phyloP scores from a whole-genome alignment of 2,888 invertebrate species.

The Didymodactylos carnosus region DNA sequence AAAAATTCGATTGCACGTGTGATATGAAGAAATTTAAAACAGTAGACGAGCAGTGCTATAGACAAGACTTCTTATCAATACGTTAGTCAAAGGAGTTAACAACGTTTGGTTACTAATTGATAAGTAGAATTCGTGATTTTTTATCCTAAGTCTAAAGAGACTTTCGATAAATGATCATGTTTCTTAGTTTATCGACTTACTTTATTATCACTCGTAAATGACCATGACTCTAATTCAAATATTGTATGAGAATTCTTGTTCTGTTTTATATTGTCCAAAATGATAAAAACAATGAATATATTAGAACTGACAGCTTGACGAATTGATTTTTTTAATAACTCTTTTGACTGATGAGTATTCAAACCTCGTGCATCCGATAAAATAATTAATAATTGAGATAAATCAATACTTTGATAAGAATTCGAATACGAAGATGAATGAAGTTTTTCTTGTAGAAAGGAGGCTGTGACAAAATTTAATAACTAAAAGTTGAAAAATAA shows the following conservation, averaged over 20 bases:
- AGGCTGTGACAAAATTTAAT: background rate
- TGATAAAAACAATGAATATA: conserved; percentile 79
- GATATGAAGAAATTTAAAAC: background rate
- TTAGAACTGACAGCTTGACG: conserved; percentile 56
- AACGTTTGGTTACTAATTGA: conserved; percentile 2
- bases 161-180: too few relatives aligned
- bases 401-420: background rate
- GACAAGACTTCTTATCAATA: background rate
- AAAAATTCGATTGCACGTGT: background rate
- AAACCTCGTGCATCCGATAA: conserved; percentile 76
- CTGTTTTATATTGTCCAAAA: conserved; percentile 54
- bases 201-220: conserved; percentile 45
- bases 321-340: conserved; percentile 54
- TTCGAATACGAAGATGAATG: background rate
- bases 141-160: too few relatives aligned
- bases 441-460: background rate
- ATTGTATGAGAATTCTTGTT: conserved; percentile 45
- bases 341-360: conserved; percentile 54
- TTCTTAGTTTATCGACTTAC: conserved; percentile 19
- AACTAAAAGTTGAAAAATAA: background rate
- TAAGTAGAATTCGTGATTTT: too few relatives aligned
- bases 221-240: conserved; percentile 60
- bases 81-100: conserved; percentile 36
- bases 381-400: conserved; percentile 61
- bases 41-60: background rate